Evolutionary conservation across 2,797 vertebrate species (phyloP).

Genomic region (Anisognathus igniventris): DNA sequence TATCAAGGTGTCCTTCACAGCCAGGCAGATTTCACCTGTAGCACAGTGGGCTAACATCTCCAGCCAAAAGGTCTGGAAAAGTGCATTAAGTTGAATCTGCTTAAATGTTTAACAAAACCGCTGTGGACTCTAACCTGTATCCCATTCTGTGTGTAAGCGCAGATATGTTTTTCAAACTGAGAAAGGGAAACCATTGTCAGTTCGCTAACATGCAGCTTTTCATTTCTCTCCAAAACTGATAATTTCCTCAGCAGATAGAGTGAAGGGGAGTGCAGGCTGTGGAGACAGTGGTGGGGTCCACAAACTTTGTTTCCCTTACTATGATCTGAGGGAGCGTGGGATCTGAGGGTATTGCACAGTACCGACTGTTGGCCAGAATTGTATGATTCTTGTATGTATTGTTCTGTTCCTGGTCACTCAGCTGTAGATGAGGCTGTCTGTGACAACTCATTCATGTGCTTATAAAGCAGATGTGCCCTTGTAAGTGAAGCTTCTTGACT

Average conservation of each 20-base stretch:
- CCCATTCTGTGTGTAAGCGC: neutral
- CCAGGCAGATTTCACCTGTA: fast-evolving
- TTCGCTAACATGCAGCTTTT: neutral
- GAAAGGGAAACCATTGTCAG: neutral
- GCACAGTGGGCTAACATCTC: neutral
- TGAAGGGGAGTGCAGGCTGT: neutral
- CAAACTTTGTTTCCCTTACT: neutral
- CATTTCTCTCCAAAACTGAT: neutral
- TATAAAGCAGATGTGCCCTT: neutral
- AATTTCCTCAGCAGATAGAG: neutral
- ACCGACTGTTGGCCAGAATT: neutral
- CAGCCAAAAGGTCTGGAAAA: neutral
- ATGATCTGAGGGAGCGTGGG: neutral
- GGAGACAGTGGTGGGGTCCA: neutral
- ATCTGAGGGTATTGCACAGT: neutral
- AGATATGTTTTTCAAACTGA: neutral
- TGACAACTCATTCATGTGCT: neutral
- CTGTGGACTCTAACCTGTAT: neutral
- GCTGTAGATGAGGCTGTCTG: neutral
- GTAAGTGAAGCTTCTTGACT: neutral
- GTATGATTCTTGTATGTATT: neutral
- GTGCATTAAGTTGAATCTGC: neutral
- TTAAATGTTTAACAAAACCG: neutral
- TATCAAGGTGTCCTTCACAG: neutral
- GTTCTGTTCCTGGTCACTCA: neutral